phyloP scores from a whole-genome alignment of 2,797 vertebrate species.

The Miichthys miiuy region DNA sequence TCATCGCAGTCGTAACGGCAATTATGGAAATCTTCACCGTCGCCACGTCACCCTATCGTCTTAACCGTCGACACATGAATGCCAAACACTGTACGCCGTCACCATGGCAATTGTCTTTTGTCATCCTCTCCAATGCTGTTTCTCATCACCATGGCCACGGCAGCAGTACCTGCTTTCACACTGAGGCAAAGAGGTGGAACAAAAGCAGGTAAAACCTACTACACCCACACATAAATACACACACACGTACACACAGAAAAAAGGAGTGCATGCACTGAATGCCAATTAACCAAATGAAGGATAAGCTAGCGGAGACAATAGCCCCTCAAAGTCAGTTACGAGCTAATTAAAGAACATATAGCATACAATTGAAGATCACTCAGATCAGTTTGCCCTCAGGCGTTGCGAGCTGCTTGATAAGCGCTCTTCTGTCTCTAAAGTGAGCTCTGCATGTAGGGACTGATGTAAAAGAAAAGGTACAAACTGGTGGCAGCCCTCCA shows the following conservation, averaged over 20 bases:
- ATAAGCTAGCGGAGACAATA: conserved; percentile 64
- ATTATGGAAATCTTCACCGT: conserved; percentile 36
- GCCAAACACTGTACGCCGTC: conserved; percentile 49
- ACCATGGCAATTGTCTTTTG: conserved; percentile 72
- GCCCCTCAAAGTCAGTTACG: conserved; percentile 67
- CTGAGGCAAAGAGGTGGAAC: conserved; percentile 45
- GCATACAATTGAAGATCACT: conserved; percentile 63
- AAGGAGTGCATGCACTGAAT: conserved; percentile 51
- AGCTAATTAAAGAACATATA: conserved; percentile 78
- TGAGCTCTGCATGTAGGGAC: conserved; percentile 28
- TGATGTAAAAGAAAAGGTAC: conserved; percentile 29
- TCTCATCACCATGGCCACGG: conserved; percentile 71
- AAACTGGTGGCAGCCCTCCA: conserved; percentile 36
- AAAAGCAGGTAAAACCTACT: conserved; percentile 54
- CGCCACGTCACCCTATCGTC: conserved; percentile 17
- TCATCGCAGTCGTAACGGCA: conserved; percentile 11
- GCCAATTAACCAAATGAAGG: conserved; percentile 73
- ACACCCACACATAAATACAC: conserved; percentile 22
- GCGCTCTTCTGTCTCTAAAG: conserved; percentile 48
- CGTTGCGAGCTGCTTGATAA: conserved; percentile 44
- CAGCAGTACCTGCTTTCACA: conserved; percentile 47
- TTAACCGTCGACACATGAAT: conserved; percentile 23
- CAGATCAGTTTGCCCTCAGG: conserved; percentile 58
- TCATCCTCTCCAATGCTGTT: conserved; percentile 46
- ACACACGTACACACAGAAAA: conserved; percentile 10